Base-by-base conservation (phyloP, 2,888 invertebrate species). In the Spilosoma lubricipeda region DNA sequence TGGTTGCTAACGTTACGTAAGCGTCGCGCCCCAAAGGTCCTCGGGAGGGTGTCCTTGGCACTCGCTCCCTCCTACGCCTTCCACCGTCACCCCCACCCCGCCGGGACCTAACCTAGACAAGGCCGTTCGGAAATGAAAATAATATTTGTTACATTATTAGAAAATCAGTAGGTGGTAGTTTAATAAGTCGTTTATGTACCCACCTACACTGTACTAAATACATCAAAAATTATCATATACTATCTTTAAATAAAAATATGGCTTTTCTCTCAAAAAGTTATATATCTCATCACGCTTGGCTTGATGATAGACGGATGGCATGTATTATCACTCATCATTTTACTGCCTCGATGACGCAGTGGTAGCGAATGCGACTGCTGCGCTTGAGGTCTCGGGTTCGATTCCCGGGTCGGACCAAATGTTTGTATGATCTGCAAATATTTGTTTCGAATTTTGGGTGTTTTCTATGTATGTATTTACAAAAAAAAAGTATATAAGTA, bases 1-100 rank as follows among this genome's bases (percentile, higher is more conserved):
- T 92, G 91, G 90, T 88, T 81, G 84, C 88, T 77, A 73, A 78
- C 73, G 86, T 93, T 93, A 93, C 91, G 90, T 92, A 93, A 93
- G 84, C 91, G 92, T 90, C 91, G 89, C 92, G 90, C 86, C 91
- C 90, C 80, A 87, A 88, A 93, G 92, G 92, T 90, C 93, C 91
- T 82, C 85, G 81, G 73, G 84, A 83, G 84, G 85, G 75, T 81
- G 90, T 88, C 90, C 92, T 91, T 90, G 89, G 85, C 80, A 82
- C 83, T 82, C 85, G 80, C 83, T 76, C 77, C 78, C 80, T 77
- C 80, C 64, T 23, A 42, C 67, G 33, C 73, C 73, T 73, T 59
- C 73, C 67, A 67, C 68, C 45, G 64, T 67, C 63, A 33, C 81
- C 82, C 76, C 80, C 82, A 73, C 82, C 75, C 80, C 76, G 77